phyloP scores from a whole-genome alignment of 1,140 invertebrate species.

The Bombus huntii region DNA sequence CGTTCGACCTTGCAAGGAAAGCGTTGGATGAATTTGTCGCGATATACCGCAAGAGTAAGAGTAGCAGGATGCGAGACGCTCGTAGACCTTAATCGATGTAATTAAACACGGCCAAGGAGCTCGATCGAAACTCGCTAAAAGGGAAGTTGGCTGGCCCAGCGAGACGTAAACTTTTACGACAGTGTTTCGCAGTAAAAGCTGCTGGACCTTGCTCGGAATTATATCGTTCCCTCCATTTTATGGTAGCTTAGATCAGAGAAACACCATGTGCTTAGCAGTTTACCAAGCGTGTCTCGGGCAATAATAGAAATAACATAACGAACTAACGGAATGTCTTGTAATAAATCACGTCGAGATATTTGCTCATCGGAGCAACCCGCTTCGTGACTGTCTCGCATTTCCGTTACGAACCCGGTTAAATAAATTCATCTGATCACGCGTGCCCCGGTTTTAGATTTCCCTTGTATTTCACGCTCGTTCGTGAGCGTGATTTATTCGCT shows the following conservation, averaged over 20 bases:
- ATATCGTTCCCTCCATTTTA: constrained; percentile 29
- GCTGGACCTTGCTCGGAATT: constrained; percentile 14
- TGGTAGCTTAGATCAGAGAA: background rate
- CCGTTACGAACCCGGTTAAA: background rate
- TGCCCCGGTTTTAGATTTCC: background rate
- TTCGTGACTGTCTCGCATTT: background rate
- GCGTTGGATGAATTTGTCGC: background rate
- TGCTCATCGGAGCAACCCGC: background rate
- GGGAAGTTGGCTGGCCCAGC: constrained; percentile 11
- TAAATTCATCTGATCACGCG: background rate
- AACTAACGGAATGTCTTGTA: background rate
- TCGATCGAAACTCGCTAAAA: constrained; percentile 25
- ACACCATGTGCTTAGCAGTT: constrained; percentile 15
- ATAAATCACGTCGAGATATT: background rate
- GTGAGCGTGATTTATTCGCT: background rate
- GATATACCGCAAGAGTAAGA: background rate
- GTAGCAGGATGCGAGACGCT: background rate
- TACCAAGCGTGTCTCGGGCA: background rate
- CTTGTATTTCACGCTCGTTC: background rate
- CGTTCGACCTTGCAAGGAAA: background rate
- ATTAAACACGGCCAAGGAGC: constrained; percentile 32
- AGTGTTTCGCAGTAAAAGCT: constrained; percentile 36
- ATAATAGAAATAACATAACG: background rate
- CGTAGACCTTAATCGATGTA: constrained; percentile 13
- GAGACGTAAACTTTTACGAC: constrained; percentile 43